Evolutionary conservation across 2,797 vertebrate species (phyloP), one percentile per base, ranked within the genome.

Genomic region (Sebastes flavidus): DNA sequence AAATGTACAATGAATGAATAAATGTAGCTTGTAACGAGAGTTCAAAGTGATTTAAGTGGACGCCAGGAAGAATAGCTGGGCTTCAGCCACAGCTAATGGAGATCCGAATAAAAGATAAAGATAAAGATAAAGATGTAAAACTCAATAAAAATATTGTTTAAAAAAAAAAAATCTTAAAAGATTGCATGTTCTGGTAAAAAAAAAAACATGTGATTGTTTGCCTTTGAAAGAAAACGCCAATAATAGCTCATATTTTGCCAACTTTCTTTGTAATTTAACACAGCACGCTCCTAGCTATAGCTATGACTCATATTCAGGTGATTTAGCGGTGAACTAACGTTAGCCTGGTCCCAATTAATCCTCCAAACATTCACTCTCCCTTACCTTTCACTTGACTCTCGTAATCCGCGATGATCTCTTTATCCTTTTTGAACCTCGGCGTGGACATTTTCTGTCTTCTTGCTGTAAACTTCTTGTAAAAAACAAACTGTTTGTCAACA

Each of bases 301-400:
- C 63, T 11, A 59, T 77, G 84, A 85, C 71, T 91, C 87, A 88
- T 30, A 42, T 8, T 8, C 83, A 87, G 84, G 86, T 46, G 16
- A 46, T 3, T 6, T 86, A 75, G 65, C 9, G 82, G 69, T 80
- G 71, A 55, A 77, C 63, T 20, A 75, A 38, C 27, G 2, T 12
- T 36, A 88, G 75, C 29, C 62, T 60, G 66, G 2, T 75, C 81
- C 61, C 34, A 70, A n/a, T 77, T 56, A 67, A 73, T 30, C 16
- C 62, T 29, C 46, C 49, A 52, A 74, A 74, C 75, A 60, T 22
- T 14, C 29, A 22, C 46, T 18, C 42, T 5, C 10, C 8, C 93
- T 95, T 95, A 99, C 98, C 98, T 98, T 99, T 99, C 25, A 99
- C 98, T 97, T 99, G 98, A 90, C 97, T 97, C 95, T 99, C 98